Base-by-base conservation (phyloP, 2,888 invertebrate species). In the Heliconius erato region DNA sequence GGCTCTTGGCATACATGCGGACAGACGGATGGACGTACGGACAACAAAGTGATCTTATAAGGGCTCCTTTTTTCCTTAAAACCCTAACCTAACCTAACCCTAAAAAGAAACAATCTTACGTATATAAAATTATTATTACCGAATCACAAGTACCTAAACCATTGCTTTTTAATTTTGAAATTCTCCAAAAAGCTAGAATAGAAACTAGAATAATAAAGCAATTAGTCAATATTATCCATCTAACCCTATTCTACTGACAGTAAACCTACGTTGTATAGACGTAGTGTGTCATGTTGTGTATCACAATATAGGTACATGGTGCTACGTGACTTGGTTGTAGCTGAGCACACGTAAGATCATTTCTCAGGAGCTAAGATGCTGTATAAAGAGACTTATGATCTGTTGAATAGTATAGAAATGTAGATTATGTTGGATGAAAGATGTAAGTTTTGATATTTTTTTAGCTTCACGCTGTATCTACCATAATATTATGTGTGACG, bases 261-360 rank as follows among this genome's bases (percentile, higher is more conserved):
- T 74, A 74, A 59, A 32, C 11, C 74, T 59, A 35, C 12, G 28
- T 23, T 44, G 49, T 67, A 80, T 74, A 67, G 72, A 14, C 28
- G 3, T n/a, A 80, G 59, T 4, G 14, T 26, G n/a, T n/a, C 63
- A 26, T 26, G 54, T 76, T 9, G 26, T 35, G 26, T 63, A 26
- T 59, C 76, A 76, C 59, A 49, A 26, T 54, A 74, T 44, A 40
- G 40, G 40, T 40, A 74, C 59, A 40, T n/a, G 40, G 40, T 69
- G 54, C 11, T 80, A 80, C 80, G 80, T 80, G 80, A 80, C 80
- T 71, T 11, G 74, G 5, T 40, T 80, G n/a, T 49, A 44, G 32
- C 65, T 32, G 74, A 44, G 49, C 16, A 44, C 63, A 76, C 76
- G 76, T 76, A 74, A 59, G n/a, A 74, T 80, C 74, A 80, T 80